Conservation (phyloP, 2,888 invertebrate genomes). For the Harmothoe impar region DNA sequence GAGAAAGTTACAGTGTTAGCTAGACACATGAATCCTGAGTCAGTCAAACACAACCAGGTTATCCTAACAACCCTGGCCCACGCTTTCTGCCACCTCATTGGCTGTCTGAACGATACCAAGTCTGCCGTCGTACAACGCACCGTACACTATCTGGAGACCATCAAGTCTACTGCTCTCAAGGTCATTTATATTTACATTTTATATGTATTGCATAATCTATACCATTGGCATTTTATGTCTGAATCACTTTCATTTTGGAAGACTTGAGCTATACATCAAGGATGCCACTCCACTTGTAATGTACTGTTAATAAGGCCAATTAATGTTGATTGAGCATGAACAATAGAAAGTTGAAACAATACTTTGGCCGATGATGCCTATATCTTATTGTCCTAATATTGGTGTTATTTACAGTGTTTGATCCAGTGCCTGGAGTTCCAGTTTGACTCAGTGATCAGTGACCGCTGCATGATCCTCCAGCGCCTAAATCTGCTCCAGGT, state of each 20-base stretch:
- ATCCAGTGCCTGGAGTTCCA: conserved; percentile 98
- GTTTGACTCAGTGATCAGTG: conserved; percentile 98
- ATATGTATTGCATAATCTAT: background rate
- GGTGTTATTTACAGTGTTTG: conserved; percentile 85
- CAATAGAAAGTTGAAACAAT: no score
- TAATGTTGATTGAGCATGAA: no score
- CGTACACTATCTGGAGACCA: conserved; percentile 94
- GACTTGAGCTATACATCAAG: no score
- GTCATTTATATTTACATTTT: conserved; percentile 84
- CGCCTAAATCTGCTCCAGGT: conserved; percentile 97
- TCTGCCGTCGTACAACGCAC: conserved; percentile 97
- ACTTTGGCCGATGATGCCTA: no score
- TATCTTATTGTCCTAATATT: no score
- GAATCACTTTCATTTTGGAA: no score
- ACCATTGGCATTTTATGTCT: no score
- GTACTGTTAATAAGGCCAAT: no score
- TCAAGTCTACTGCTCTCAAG: conserved; percentile 94
- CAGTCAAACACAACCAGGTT: conserved; percentile 87
- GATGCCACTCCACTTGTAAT: no score
- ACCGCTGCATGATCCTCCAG: conserved; percentile 97
- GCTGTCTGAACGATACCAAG: conserved; percentile 97
- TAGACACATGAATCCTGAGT: conserved; percentile 93
- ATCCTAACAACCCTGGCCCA: conserved; percentile 97
- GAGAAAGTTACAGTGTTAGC: conserved; percentile 97
- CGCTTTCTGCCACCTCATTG: conserved; percentile 97